Conservation (phyloP, 2,888 invertebrate genomes). For the Deilephila porcellus region DNA sequence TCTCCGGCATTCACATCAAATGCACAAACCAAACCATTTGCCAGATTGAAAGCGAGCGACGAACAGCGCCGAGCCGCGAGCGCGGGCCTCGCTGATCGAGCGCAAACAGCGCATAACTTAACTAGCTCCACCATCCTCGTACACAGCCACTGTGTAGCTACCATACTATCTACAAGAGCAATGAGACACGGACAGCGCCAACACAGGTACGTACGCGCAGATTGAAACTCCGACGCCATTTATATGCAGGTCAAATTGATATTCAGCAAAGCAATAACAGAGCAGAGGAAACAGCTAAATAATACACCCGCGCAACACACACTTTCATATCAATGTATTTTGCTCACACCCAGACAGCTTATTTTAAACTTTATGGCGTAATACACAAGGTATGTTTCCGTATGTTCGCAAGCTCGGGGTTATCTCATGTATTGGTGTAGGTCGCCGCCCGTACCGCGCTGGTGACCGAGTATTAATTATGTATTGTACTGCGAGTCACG, state of each 20-base stretch:
- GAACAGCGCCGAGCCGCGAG: not conserved
- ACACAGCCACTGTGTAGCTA: not conserved
- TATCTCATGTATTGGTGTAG: not conserved
- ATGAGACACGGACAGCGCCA: not conserved
- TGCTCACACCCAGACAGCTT: not conserved
- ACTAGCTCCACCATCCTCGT: not conserved
- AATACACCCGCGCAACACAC: slow-evolving; percentile 5
- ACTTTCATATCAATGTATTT: not conserved
- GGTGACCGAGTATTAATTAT: slow-evolving; percentile 19
- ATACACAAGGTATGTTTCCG: not conserved
- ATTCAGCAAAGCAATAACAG: slow-evolving; percentile 8
- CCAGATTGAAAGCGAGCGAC: slow-evolving; percentile 2
- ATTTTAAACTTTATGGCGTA: not conserved
- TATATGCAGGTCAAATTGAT: slow-evolving; percentile 16
- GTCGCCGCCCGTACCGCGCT: not conserved
- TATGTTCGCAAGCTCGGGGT: not conserved
- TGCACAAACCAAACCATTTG: not conserved
- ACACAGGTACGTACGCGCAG: not conserved
- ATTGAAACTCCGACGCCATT: slow-evolving; percentile 9
- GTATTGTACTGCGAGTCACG: not conserved
- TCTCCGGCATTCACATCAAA: no score
- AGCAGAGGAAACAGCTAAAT: not conserved
- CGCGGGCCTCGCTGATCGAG: not conserved
- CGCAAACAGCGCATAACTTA: not conserved
- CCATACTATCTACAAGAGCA: no score